Evolutionary conservation across 2,888 invertebrate genomes (phyloP).

Genomic region (Polia nebulosa): DNA sequence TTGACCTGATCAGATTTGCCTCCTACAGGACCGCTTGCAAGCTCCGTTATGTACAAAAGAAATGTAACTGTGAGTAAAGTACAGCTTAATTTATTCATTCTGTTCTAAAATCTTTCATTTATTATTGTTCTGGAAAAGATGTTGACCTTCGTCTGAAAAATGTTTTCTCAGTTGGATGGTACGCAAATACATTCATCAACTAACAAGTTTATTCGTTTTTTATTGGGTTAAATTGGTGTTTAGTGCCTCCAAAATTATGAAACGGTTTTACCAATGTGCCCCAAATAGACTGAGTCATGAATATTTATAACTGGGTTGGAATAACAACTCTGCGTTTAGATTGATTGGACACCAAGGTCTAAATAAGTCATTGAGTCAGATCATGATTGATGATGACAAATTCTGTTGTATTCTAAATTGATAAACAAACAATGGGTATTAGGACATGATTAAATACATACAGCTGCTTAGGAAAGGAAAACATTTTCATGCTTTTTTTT

Average conservation of each 20-base stretch:
- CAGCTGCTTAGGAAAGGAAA: not conserved
- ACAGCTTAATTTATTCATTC: constrained; percentile 27
- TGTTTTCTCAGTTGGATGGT: not conserved
- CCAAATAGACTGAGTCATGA: constrained; percentile 36
- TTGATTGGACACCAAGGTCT: constrained; percentile 25
- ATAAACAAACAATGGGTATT: not conserved
- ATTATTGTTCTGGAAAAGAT: not conserved
- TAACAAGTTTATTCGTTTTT: constrained; percentile 31
- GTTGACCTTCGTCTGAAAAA: not conserved
- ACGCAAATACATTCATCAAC: constrained; percentile 13
- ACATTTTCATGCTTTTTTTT: not conserved
- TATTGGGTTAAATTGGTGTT: constrained; percentile 55
- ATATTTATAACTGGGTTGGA: constrained; percentile 22
- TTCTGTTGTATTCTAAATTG: not conserved
- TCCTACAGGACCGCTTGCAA: constrained; percentile 99
- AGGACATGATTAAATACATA: not conserved
- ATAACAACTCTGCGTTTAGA: constrained; percentile 10
- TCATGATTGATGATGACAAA: constrained; percentile 3
- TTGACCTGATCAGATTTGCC: constrained; percentile 98
- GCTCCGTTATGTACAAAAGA: constrained; percentile 99
- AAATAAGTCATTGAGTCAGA: constrained; percentile 1
- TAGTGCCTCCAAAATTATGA: constrained; percentile 31
- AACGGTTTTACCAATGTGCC: not conserved
- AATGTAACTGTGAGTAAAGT: constrained; percentile 96
- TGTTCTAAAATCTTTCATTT: not conserved